Evolutionary conservation across 1,140 invertebrate genomes (phyloP).

Genomic region (Scaptomyza graminum): DNA sequence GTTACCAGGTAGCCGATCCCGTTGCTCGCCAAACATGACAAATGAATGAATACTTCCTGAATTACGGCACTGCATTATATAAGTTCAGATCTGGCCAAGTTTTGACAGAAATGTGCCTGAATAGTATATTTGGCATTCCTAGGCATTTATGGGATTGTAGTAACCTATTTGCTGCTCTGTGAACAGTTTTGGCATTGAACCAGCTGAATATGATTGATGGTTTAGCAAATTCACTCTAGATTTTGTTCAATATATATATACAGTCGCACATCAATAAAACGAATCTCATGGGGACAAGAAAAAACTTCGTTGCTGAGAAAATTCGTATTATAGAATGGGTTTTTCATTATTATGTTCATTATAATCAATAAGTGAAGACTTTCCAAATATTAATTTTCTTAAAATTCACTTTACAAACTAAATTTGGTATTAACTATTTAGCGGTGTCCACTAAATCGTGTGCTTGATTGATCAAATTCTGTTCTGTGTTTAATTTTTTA

Average conservation of each 20-base stretch:
- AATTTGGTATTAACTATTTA: too few relatives aligned
- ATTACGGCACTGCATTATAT: slow-evolving; percentile 66
- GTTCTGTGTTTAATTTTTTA: too few relatives aligned
- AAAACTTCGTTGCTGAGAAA: too few relatives aligned
- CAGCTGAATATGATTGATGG: slow-evolving; percentile 5
- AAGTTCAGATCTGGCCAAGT: slow-evolving; percentile 36
- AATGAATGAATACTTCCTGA: slow-evolving; percentile 80
- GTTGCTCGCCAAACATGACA: slow-evolving; percentile 59
- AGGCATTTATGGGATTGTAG: slow-evolving; percentile 1
- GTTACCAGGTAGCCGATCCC: slow-evolving; percentile 51
- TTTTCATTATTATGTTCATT: too few relatives aligned
- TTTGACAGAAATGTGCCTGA: slow-evolving; percentile 31
- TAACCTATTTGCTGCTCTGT: slow-evolving; percentile 2
- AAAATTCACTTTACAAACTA: too few relatives aligned
- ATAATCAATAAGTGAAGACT: too few relatives aligned
- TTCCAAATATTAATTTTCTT: too few relatives aligned
- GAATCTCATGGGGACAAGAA: too few relatives aligned
- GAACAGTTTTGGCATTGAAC: slow-evolving; percentile 26
- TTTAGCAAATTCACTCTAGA: neutral
- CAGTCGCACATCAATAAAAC: too few relatives aligned
- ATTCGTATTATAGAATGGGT: too few relatives aligned
- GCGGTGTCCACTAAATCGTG: too few relatives aligned
- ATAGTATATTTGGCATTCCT: slow-evolving; percentile 14
- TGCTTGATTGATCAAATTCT: too few relatives aligned
- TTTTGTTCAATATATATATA: neutral